phyloP scores from a whole-genome alignment of 2,888 invertebrate species.

The Erebia palarica region DNA sequence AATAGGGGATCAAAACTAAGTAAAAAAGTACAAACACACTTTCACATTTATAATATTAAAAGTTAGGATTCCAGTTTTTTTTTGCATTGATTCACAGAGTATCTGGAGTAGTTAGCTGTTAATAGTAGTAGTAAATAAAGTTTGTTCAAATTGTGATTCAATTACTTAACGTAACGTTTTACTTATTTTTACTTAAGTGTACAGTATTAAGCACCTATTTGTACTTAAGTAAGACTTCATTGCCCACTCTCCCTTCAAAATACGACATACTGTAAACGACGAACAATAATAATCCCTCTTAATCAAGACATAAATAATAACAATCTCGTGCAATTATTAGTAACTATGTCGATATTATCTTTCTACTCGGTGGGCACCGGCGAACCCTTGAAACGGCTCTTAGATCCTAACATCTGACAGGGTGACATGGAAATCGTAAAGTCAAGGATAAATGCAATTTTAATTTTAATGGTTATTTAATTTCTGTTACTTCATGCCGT shows the following conservation, averaged over 20 bases:
- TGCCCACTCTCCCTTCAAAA: constrained; percentile 1
- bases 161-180: no score
- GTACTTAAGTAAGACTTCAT: not conserved
- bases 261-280: constrained; percentile 17
- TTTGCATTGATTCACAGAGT: no score
- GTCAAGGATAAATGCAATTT: not conserved
- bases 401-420: constrained; percentile 53
- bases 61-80: no score
- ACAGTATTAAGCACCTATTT: not conserved
- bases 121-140: no score
- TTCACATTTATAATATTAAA: no score
- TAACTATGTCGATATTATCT: constrained; percentile 66
- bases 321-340: constrained; percentile 46
- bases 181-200: not conserved
- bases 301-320: constrained; percentile 33
- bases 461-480: not conserved
- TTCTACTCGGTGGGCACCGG: constrained; percentile 66
- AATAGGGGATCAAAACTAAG: no score
- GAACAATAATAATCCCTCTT: constrained; percentile 27
- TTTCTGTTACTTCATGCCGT: not conserved
- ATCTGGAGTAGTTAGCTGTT: no score
- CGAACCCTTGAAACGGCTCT: constrained; percentile 60
- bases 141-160: not conserved
- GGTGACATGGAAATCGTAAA: constrained; percentile 37
- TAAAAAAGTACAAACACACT: no score